Base-by-base conservation (phyloP, 2,888 invertebrate genomes). In the Argyra leucocephala region DNA sequence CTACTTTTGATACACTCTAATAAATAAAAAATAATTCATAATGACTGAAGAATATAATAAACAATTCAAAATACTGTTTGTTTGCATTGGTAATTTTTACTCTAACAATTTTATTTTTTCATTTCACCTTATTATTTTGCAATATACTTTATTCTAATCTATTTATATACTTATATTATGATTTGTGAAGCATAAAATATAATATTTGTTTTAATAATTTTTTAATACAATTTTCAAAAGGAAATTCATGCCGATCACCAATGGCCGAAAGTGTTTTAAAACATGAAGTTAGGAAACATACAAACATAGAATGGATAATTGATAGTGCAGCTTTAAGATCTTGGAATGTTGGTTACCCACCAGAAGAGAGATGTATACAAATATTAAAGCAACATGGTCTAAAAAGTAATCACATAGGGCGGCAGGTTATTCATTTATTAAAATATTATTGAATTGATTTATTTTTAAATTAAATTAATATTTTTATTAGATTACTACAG, bases 171-270 rank as follows among this genome's bases (percentile, higher is more conserved):
- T 5, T 9, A 18, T 9, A 3, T 48, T 3, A 48, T 48, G 4
- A 48, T 12, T 18, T 3, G 12, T 5, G 12, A 48, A 9, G 12
- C 3, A 3, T 48, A 18, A 15, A 48, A 48, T 18, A 48, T 9
- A 9, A 9, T 3, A 18, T 48, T 18, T 18, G 12, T 48, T 15
- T 48, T 5, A 18, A 3, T 48, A 9, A 9, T 5, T 18, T 48
- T 18, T 3, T 48, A 48, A 48, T 18, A 48, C 15, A 48, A 48
- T 21, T 0, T 6, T 22, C 22, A 48, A 9, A 23, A 90, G 96
- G 96, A 10, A 96, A 96, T 75, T 95, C 94, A 69, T 96, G 96
- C 76, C 86, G 96, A 4, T 96, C 96, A 4, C 95, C 96, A 1
- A 96, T 95, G 76, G 96, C 95, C 15, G 96, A 96, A 78, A 93